phyloP scores from a whole-genome alignment of 2,888 invertebrate genomes.

The Conus canariensis region DNA sequence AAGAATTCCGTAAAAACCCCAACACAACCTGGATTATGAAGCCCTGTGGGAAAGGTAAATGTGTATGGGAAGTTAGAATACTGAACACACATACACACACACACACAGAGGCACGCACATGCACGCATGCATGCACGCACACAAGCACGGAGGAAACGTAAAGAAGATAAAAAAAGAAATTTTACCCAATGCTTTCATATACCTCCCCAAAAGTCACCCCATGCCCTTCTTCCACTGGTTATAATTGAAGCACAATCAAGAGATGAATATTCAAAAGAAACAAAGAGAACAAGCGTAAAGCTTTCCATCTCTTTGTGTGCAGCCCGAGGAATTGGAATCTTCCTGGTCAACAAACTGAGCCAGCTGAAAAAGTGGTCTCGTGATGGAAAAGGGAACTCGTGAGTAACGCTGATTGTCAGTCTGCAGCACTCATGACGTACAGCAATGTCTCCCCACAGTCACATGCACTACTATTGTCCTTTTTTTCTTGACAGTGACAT shows the following conservation, averaged over 20 bases:
- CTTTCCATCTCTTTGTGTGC: slow-evolving; percentile 38
- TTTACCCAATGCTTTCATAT: no score
- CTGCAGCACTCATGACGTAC: neutral
- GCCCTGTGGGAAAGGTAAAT: slow-evolving; percentile 91
- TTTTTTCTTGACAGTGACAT: no score
- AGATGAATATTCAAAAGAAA: no score
- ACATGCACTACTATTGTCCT: no score
- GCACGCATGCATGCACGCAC: neutral
- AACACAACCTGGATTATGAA: slow-evolving; percentile 99
- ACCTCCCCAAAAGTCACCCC: no score
- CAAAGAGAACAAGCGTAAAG: no score
- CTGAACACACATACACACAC: no score
- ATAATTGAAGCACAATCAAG: no score
- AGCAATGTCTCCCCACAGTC: no score
- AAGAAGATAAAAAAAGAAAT: no score
- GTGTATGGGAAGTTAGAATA: neutral
- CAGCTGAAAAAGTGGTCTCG: slow-evolving; percentile 86
- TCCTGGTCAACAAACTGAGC: slow-evolving; percentile 95
- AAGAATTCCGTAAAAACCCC: slow-evolving; percentile 95
- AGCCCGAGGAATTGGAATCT: slow-evolving; percentile 88
- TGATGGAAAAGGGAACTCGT: slow-evolving; percentile 78
- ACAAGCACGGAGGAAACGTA: neutral
- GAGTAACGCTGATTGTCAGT: slow-evolving; percentile 46
- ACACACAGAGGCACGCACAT: neutral
- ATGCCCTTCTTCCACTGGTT: no score